Conservation (phyloP, 2,888 invertebrate species). For the Caenorhabditis sp. region DNA sequence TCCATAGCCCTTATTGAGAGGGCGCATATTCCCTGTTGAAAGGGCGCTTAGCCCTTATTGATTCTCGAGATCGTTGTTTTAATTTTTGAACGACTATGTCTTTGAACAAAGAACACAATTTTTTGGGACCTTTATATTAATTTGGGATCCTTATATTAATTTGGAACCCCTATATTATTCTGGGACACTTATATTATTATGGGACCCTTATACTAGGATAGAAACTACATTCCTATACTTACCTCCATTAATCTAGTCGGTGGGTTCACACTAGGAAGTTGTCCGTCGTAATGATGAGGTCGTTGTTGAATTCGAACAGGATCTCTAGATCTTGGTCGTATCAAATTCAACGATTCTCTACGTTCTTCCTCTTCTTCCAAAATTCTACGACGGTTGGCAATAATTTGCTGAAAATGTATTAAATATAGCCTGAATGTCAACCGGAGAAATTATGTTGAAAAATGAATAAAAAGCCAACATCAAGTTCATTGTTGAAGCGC, state of each 20-base stretch:
- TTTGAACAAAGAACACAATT: too few species aligned
- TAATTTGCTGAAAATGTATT: conserved; percentile 27
- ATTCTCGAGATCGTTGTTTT: too few species aligned
- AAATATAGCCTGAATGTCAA: not conserved
- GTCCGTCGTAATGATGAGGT: conserved; percentile 24
- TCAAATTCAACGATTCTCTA: conserved; percentile 27
- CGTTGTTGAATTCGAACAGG: conserved; percentile 6
- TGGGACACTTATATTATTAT: too few species aligned
- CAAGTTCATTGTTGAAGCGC: conserved; percentile 31
- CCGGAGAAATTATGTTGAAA: not conserved
- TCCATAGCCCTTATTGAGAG: too few species aligned
- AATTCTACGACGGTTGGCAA: conserved; percentile 23
- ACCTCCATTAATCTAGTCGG: conserved; percentile 5
- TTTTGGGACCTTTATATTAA: too few species aligned
- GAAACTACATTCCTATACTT: too few species aligned
- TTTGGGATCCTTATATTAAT: too few species aligned
- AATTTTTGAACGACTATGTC: too few species aligned
- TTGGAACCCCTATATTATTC: too few species aligned
- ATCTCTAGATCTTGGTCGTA: conserved; percentile 16
- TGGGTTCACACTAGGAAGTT: not conserved
- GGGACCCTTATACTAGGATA: too few species aligned
- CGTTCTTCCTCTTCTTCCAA: conserved; percentile 36
- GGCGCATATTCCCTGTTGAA: too few species aligned
- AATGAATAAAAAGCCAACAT: conserved; percentile 8
- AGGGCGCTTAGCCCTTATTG: too few species aligned